Evolutionary conservation across 2,888 invertebrate species (phyloP), one percentile per base, ranked within the genome.

Genomic region (Lamellibrachia columna): DNA sequence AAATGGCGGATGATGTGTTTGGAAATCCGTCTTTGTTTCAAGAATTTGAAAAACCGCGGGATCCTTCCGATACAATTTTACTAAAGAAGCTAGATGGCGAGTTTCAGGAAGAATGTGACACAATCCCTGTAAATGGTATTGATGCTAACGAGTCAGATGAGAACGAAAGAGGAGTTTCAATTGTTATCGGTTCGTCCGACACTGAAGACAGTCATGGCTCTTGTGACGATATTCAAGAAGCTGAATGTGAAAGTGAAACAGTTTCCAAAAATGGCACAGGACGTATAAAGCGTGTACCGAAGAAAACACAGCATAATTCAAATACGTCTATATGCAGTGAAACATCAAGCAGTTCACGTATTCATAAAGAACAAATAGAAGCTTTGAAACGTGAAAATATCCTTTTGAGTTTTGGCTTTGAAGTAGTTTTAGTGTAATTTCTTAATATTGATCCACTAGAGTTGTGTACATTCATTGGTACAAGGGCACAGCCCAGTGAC

Each of bases 41-140:
- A 1, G 96, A 95, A 94, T 96, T 96, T 94, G 95, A 96, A 53
- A 95, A 95, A 93, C 95, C 95, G 52, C 93, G 96, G 53, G 94
- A 95, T 40, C 93, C 95, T 15, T 92, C 92, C 22, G 93, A 93
- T 40, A 90, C 90, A 53, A 92, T 93, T 90, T 90, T 93, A 60
- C 90, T 92, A 91, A 53, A 75, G 53, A 93, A 93, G n/a, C 11
- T 93, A 60, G 91, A 92, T 58, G 58, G 52, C 52, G 58, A 53
- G 40, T 8, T 40, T n/a, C 40, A 53, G 58, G 92, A 92, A 55
- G 92, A 92, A 60, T n/a, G 55, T 60, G 55, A 55, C 60, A 22
- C 22, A 15, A 15, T 53, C 53, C 11, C 53, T 52, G 15, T 91
- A 53, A 91, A 53, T 40, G 91, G 53, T 91, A 28, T 52, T 91